Evolutionary conservation across 2,113 vertebrate genomes (phyloP).

Genomic region (Thunnus maccoyii): DNA sequence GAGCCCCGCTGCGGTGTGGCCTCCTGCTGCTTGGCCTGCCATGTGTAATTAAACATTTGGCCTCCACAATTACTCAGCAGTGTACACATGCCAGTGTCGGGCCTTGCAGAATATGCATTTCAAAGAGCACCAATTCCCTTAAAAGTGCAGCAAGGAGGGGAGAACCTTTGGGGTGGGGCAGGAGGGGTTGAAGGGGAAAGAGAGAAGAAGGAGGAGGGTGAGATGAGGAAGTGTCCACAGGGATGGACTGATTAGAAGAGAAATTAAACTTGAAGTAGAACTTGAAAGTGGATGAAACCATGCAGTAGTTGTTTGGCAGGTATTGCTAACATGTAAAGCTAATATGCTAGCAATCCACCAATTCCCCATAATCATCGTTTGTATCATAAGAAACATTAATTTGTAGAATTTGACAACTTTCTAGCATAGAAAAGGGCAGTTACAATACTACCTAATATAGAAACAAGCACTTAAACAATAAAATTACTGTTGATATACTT

Average conservation of each 20-base stretch:
- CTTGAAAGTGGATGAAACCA: conserved; percentile 48
- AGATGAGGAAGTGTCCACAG: conserved; percentile 69
- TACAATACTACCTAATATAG: too few species aligned
- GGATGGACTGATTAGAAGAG: conserved; percentile 94
- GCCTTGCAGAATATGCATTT: conserved; percentile 95
- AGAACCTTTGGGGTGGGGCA: conserved; percentile 87
- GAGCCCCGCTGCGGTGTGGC: conserved; percentile 87
- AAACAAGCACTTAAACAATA: too few species aligned
- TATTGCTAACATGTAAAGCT: conserved; percentile 6
- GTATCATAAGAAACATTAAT: not conserved
- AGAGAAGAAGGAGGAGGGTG: conserved; percentile 27
- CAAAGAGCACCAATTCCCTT: conserved; percentile 95
- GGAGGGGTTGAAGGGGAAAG: conserved; percentile 47
- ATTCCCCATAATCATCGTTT: not conserved
- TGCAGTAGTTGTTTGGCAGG: conserved; percentile 56
- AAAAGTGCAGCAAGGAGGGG: conserved; percentile 88
- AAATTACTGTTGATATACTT: too few species aligned
- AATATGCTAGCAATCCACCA: not conserved
- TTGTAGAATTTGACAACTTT: not conserved
- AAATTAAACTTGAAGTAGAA: conserved; percentile 88
- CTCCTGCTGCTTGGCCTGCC: conserved; percentile 96
- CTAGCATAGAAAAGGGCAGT: too few species aligned
- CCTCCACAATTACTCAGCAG: conserved; percentile 97
- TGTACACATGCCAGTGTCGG: conserved; percentile 94
- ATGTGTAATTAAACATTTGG: conserved; percentile 99